These are phyloP conservation scores for Eublepharis macularius DNA, from an alignment of 2,113 vertebrate genomes.

Conservation along the genomic window DNA sequence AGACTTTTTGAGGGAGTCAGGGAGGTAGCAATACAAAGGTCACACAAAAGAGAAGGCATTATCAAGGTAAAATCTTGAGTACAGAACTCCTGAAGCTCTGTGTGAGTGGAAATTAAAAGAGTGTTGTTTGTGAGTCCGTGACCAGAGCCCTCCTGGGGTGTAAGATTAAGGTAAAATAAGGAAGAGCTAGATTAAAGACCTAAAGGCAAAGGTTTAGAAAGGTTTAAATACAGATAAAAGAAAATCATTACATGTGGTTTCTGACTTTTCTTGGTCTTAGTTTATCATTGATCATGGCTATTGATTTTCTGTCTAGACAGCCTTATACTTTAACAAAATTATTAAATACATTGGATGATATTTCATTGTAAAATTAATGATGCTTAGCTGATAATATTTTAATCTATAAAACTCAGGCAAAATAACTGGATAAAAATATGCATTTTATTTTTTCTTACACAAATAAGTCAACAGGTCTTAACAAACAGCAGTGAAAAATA, in stretches of 20 bases:
- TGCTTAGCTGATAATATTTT: neutral
- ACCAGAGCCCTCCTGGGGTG: too few relatives aligned
- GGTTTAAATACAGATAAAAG: too few relatives aligned
- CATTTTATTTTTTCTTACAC: neutral
- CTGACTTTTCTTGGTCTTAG: neutral
- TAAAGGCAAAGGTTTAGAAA: too few relatives aligned
- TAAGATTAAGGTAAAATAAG: too few relatives aligned
- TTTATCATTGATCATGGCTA: constrained; percentile 26
- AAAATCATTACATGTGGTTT: constrained; percentile 4
- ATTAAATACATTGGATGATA: neutral
- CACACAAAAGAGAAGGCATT: too few relatives aligned
- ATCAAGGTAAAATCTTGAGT: too few relatives aligned
- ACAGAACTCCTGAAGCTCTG: too few relatives aligned
- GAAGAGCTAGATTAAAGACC: too few relatives aligned
- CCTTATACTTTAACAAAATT: constrained; percentile 24
- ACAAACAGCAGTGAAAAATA: neutral
- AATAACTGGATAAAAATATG: neutral
- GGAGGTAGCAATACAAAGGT: too few relatives aligned
- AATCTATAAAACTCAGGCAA: neutral
- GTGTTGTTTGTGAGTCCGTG: too few relatives aligned
- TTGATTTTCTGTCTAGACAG: constrained; percentile 25
- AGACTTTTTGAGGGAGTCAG: too few relatives aligned
- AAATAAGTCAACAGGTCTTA: neutral
- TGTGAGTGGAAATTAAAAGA: too few relatives aligned
- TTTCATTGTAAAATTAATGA: neutral